Base-by-base conservation (phyloP, 1,140 invertebrate genomes). In the Neodiprion pinetum region DNA sequence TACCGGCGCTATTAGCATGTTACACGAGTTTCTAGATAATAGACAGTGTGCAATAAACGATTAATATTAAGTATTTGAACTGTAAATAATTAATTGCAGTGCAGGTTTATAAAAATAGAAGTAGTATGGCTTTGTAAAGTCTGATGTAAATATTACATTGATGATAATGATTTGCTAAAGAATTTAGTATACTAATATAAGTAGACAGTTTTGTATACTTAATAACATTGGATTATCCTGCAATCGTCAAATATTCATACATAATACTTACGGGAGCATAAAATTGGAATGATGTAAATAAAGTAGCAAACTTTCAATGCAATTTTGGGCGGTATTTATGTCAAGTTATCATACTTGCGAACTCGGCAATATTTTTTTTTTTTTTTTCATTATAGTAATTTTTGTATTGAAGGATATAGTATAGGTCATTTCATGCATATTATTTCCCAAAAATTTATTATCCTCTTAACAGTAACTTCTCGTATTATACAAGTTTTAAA, bases 21-120 rank as follows among this genome's bases (percentile, higher is more conserved):
- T 40, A 40, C 28, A 40, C 28, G 28, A 40, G 1, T 61, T 14
- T 61, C 53, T 61, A 61, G 53, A 61, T 12, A 14, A 9, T 17
- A 61, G 53, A 9, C 53, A 61, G 53, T 61, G 53, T 61, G 53
- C 53, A 61, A 61, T 61, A 61, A 61, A 61, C 53, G 11, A 61
- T 61, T 61, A 14, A 61, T 61, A 61, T 61, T 61, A 61, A 61
- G 11, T 61, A 9, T 61, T 7, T 40, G 9, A 14, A 61, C 53
- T 61, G 53, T 61, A 61, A 61, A 61, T 61, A 61, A 40, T 40
- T 40, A 61, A 61, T 61, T 61, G 53, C 53, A 61, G 4, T 61
- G 53, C 11, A 12, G n/a, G n/a, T 61, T 61, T 61, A 61, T 14
- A 17, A 61, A 61, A 14, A 17, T 17, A 17, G 53, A 61, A 61